Evolutionary conservation across 2,888 invertebrate species (phyloP).

Genomic region (Tenthredo mesomela): DNA sequence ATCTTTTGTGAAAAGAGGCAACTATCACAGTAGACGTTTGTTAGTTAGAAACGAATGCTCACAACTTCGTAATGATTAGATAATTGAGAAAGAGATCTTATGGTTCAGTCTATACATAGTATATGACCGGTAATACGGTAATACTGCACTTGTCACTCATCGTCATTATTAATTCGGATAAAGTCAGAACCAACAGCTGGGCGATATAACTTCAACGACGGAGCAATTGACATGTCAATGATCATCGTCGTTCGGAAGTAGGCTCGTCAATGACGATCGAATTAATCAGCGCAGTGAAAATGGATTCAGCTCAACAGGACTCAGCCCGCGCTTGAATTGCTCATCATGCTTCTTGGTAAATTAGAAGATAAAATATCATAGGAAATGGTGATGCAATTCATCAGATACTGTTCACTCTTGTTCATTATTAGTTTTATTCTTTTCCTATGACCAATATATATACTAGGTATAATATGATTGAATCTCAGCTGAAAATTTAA

Average conservation of each 20-base stretch:
- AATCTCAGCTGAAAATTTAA: too few species aligned
- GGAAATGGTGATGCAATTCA: not conserved
- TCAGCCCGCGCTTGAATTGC: not conserved
- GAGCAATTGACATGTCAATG: slow-evolving; percentile 2
- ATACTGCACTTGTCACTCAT: slow-evolving; percentile 14
- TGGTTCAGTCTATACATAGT: not conserved
- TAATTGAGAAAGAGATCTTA: slow-evolving; percentile 2
- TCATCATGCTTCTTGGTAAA: not conserved
- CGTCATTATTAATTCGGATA: slow-evolving; percentile 7
- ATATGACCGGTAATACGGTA: not conserved
- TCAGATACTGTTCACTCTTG: not conserved
- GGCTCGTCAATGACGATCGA: slow-evolving; percentile 23
- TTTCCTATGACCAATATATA: not conserved
- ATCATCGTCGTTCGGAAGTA: slow-evolving; percentile 5
- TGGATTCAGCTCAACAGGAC: not conserved
- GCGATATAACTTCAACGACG: not conserved
- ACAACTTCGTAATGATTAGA: not conserved
- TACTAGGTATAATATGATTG: too few species aligned
- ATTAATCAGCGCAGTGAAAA: slow-evolving; percentile 16
- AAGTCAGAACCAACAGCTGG: slow-evolving; percentile 5
- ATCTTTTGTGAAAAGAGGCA: not conserved
- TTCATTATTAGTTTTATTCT: not conserved
- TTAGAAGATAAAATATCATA: not conserved
- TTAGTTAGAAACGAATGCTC: slow-evolving; percentile 32
- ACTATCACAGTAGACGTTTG: slow-evolving; percentile 1